These are phyloP conservation scores for Bedellia somnulentella DNA, from an alignment of 2,888 invertebrate species.

Conservation along the genomic window DNA sequence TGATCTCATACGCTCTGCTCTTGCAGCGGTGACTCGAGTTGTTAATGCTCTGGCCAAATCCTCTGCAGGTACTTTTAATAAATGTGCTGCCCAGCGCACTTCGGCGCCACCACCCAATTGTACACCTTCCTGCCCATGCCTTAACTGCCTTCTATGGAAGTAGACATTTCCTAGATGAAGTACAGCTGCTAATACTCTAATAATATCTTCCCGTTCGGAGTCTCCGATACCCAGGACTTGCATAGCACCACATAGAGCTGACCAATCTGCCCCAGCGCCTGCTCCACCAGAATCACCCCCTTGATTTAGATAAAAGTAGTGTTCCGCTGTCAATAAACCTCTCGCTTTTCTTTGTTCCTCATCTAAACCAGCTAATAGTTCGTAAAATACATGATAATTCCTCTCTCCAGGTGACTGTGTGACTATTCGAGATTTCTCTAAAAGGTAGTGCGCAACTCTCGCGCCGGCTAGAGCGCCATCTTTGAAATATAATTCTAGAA, in stretches of 20 bases:
- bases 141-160: slow-evolving; percentile 79
- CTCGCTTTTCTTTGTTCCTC: slow-evolving; percentile 84
- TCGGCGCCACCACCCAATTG: slow-evolving; percentile 95
- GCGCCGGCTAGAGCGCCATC: slow-evolving; percentile 92
- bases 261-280: slow-evolving; percentile 86
- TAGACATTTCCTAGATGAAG: slow-evolving; percentile 87
- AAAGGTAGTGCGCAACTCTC: slow-evolving; percentile 89
- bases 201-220: slow-evolving; percentile 90
- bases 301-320: slow-evolving; percentile 97
- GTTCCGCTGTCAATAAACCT: slow-evolving; percentile 88
- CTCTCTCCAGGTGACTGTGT: slow-evolving; percentile 90
- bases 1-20: slow-evolving; percentile 87
- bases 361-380: slow-evolving; percentile 87
- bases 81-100: slow-evolving; percentile 95
- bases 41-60: slow-evolving; percentile 88
- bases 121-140: slow-evolving; percentile 94
- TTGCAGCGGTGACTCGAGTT: slow-evolving; percentile 88
- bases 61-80: slow-evolving; percentile 87
- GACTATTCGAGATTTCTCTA: slow-evolving; percentile 94
- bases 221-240: slow-evolving; percentile 92
- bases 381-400: slow-evolving; percentile 98
- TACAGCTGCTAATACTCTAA: slow-evolving; percentile 80
- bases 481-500: slow-evolving; percentile 93
- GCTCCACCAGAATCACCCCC: slow-evolving; percentile 74
- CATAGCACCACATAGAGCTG: slow-evolving; percentile 88